phyloP scores from a whole-genome alignment of 2,888 invertebrate genomes.

The Sarcophaga subvicina region DNA sequence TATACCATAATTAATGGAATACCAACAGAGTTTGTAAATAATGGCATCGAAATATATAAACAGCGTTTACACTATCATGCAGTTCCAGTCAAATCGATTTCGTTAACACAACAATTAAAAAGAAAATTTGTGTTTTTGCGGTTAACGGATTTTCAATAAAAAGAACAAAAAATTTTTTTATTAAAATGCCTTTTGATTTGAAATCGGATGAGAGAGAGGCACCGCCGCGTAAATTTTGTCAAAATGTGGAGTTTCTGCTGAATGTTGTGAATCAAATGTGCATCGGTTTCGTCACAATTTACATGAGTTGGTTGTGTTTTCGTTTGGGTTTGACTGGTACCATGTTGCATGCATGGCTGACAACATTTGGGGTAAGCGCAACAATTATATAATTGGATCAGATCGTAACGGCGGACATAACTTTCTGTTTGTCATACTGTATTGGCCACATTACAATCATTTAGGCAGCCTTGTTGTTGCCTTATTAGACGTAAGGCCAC shows the following conservation, averaged over 20 bases:
- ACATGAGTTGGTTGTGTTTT: constrained; percentile 77
- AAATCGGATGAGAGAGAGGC: constrained; percentile 12
- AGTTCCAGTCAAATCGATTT: constrained; percentile 71
- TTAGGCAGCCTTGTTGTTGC: too few species aligned
- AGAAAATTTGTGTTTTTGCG: not conserved
- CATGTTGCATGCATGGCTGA: constrained; percentile 77
- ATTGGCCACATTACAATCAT: too few species aligned
- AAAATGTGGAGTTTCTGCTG: constrained; percentile 71
- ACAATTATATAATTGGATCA: too few species aligned
- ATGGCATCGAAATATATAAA: too few species aligned
- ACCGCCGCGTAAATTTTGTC: too few species aligned
- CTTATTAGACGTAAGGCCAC: too few species aligned
- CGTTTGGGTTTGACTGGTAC: constrained; percentile 73
- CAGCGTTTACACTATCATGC: not conserved
- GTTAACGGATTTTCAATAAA: too few species aligned
- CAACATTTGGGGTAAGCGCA: constrained; percentile 78
- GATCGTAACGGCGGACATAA: too few species aligned
- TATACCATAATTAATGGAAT: too few species aligned
- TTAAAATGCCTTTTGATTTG: constrained; percentile 71
- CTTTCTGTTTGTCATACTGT: too few species aligned
- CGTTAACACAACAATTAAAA: constrained; percentile 72
- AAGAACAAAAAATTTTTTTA: not conserved
- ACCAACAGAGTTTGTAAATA: too few species aligned
- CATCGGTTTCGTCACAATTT: constrained; percentile 79
- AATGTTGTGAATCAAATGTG: constrained; percentile 79